A percentile compares a stretch with the other conserved stretches of the same genome.
These are phyloP conservation scores for Heliothis peltigera DNA, from an alignment of 2,888 invertebrate species.

Conservation along the genomic window DNA sequence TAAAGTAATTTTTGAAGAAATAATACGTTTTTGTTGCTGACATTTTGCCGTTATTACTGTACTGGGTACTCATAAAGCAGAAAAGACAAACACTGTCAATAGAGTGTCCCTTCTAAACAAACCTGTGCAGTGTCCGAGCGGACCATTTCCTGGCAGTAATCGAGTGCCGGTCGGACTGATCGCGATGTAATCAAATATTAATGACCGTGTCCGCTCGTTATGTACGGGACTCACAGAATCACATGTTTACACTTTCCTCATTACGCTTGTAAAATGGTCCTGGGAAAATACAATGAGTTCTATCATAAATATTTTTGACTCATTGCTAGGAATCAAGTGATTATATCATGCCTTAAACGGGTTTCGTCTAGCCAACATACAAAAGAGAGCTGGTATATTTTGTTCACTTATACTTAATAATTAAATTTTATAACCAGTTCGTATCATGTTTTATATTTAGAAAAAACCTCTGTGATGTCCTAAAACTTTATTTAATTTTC, in stretches of 20 bases:
- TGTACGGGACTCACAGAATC: slow-evolving; percentile 25
- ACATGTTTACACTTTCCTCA: slow-evolving; percentile 31
- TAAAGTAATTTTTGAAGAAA: too few species aligned
- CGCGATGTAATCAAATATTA: slow-evolving; percentile 72
- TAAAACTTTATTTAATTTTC: not conserved
- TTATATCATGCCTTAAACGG: too few species aligned
- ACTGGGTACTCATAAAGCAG: too few species aligned
- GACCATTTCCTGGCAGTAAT: slow-evolving; percentile 80
- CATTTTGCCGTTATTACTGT: too few species aligned
- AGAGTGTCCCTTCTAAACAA: slow-evolving; percentile 19
- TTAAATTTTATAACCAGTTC: too few species aligned
- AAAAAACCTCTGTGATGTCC: too few species aligned
- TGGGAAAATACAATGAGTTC: not conserved
- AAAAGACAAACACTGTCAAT: not conserved
- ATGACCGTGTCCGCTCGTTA: slow-evolving; percentile 61
- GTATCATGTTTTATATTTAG: too few species aligned
- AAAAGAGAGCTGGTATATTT: too few species aligned
- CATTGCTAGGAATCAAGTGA: not conserved
- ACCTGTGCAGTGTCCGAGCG: slow-evolving; percentile 20
- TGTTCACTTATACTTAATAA: too few species aligned
- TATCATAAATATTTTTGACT: not conserved
- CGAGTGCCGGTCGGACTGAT: slow-evolving; percentile 75
- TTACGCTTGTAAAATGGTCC: slow-evolving; percentile 5
- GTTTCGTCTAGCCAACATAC: too few species aligned
- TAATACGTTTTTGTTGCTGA: too few species aligned